Conservation (phyloP, 1,140 invertebrate genomes). For the Bombus affinis region DNA sequence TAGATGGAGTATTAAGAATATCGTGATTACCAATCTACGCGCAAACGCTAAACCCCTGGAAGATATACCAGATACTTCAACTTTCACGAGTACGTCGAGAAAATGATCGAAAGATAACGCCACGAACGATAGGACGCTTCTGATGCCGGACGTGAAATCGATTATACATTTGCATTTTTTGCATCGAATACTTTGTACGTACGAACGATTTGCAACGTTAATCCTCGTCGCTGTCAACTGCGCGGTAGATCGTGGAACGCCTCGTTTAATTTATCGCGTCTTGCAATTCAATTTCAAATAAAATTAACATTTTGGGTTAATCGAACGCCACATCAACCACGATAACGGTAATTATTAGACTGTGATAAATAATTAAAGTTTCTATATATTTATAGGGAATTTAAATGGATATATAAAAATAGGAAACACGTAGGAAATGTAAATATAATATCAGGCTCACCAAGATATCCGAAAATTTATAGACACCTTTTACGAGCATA, state of each 20-base stretch:
- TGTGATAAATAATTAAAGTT: no score
- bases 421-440: neutral
- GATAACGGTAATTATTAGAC: neutral
- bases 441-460: neutral
- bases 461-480: no score
- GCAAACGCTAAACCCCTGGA: constrained; percentile 42
- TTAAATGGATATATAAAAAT: no score
- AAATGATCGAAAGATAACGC: constrained; percentile 59
- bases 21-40: constrained; percentile 31
- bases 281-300: neutral
- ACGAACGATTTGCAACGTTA: neutral
- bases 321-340: no score
- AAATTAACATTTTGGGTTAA: no score
- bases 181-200: neutral
- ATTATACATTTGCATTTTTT: constrained; percentile 2
- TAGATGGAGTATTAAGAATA: neutral
- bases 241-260: neutral
- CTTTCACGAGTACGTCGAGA: constrained; percentile 36
- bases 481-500: no score
- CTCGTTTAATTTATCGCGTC: neutral
- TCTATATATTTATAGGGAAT: no score
- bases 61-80: constrained; percentile 54
- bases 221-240: no score
- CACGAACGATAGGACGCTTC: neutral
- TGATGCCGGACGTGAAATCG: constrained; percentile 20